Base-by-base conservation (phyloP, 1,140 invertebrate genomes). In the Andricus grossulariae region DNA sequence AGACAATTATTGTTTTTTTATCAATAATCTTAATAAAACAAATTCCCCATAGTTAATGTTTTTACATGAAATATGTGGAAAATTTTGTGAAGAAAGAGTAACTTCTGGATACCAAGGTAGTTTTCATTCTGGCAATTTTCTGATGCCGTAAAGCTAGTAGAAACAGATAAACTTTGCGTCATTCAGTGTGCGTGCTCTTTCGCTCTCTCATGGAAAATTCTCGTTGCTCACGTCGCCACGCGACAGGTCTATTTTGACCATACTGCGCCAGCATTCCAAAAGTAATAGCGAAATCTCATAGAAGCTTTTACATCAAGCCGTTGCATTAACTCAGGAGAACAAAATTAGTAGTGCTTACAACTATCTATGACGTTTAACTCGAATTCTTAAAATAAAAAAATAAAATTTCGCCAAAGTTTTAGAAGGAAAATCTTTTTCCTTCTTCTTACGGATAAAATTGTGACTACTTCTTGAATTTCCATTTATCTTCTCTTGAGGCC, bases 241-340 rank as follows among this genome's bases (percentile, higher is more conserved):
- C 80, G 76, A 51, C 83, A 78, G 79, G 74, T 85, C 83, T 88
- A 87, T 89, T 87, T 85, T 73, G 71, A 82, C 76, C 55, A 71
- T 32, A 32, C 25, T 5, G 4, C 25, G 60, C 66, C 82, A 84
- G 84, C 77, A 82, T 82, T 74, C 82, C 82, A 88, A 89, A 88
- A 86, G 74, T 82, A 88, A 79, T 71, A 83, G 77, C 70, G 81
- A 85, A 70, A 76, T 79, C 73, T 45, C 19, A 52, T 70, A 71
- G 76, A 77, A 77, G 81, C 76, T 84, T 85, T 86, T 79, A 85
- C 83, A 79, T 45, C 78, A 83, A 82, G 77, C 82, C 83, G 86
- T 32, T 32, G 25, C 5, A 5, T 88, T 87, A 86, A 88, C 86
- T 79, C 82, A 70, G 82, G 66, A 78, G 85, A 84, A 84, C 82